A percentile compares a stretch with the other conserved stretches of the same genome.
phyloP scores from a whole-genome alignment of 2,888 invertebrate species.

The Sphecodes monilicornis region DNA sequence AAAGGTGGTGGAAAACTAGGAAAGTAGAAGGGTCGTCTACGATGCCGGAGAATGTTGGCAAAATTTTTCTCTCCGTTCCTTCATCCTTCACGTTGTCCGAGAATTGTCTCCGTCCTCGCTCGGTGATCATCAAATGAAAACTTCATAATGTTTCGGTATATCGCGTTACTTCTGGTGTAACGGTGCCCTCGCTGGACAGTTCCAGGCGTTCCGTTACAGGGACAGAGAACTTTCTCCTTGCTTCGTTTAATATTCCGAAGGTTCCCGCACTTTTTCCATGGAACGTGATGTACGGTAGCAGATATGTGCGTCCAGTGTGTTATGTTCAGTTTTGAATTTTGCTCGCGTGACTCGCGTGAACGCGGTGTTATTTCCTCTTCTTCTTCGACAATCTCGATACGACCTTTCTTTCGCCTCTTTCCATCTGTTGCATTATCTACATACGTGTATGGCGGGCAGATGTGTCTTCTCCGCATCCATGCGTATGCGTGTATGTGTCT shows the following conservation, averaged over 20 bases:
- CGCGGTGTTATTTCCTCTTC: not conserved
- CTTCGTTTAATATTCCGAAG: slow-evolving; percentile 14
- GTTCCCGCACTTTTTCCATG: slow-evolving; percentile 17
- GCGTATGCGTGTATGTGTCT: slow-evolving; percentile 6
- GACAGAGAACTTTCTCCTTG: slow-evolving; percentile 27
- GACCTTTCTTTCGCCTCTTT: slow-evolving; percentile 1
- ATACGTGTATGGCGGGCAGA: slow-evolving; percentile 28
- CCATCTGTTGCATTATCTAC: slow-evolving; percentile 34
- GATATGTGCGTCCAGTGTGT: slow-evolving; percentile 54
- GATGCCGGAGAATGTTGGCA: slow-evolving; percentile 43
- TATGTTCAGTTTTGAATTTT: slow-evolving; percentile 34
- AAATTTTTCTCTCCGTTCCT: slow-evolving; percentile 45
- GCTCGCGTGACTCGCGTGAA: slow-evolving; percentile 53
- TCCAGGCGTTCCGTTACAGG: slow-evolving; percentile 38
- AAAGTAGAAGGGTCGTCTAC: slow-evolving; percentile 22
- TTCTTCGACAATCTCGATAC: not conserved
- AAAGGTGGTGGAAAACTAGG: not conserved
- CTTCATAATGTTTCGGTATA: slow-evolving; percentile 20
- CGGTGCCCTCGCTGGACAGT: slow-evolving; percentile 34
- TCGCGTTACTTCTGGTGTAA: slow-evolving; percentile 26
- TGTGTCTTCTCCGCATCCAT: not conserved
- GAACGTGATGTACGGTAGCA: slow-evolving; percentile 15
- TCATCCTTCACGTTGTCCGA: slow-evolving; percentile 25
- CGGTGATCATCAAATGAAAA: slow-evolving; percentile 28
- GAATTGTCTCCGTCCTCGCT: slow-evolving; percentile 32